These are phyloP conservation scores for Kryptopterus vitreolus DNA, from an alignment of 2,797 vertebrate species.

Conservation along the genomic window DNA sequence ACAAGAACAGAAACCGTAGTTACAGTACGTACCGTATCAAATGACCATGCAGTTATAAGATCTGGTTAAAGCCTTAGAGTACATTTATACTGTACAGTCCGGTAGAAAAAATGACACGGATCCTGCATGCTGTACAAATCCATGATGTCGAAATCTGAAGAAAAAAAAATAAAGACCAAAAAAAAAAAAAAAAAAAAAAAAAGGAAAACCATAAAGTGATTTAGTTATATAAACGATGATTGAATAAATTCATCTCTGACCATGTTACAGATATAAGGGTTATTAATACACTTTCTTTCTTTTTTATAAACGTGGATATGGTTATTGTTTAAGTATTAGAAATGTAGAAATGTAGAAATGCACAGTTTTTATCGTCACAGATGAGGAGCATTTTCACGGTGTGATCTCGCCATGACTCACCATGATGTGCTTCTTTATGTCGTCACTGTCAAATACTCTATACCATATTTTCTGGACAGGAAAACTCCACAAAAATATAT, in stretches of 20 bases:
- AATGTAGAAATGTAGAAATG: conserved; percentile 38
- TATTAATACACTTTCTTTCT: conserved; percentile 30
- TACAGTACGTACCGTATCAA: conserved; percentile 70
- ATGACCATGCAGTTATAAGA: conserved; percentile 82
- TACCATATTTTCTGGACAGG: conserved; percentile 13
- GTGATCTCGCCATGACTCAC: neutral
- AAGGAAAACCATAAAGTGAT: conserved; percentile 17
- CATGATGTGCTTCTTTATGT: neutral
- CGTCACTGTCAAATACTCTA: neutral
- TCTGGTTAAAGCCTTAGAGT: conserved; percentile 53
- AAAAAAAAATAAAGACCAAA: conserved; percentile 15
- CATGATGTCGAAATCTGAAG: conserved; percentile 34
- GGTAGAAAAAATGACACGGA: conserved; percentile 54
- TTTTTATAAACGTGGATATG: conserved; percentile 38
- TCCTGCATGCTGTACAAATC: conserved; percentile 34
- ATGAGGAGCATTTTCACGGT: neutral
- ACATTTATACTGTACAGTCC: conserved; percentile 56
- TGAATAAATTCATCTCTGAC: conserved; percentile 29
- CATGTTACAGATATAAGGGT: conserved; percentile 28
- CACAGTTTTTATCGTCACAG: conserved; percentile 29
- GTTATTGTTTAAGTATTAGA: conserved; percentile 41
- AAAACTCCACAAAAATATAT: neutral
- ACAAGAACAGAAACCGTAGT: conserved; percentile 63
- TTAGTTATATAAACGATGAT: conserved; percentile 33
- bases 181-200: neutral